Evolutionary conservation across 2,888 invertebrate species (phyloP), one percentile per base, ranked within the genome.

Genomic region (Thalpophila matura): DNA sequence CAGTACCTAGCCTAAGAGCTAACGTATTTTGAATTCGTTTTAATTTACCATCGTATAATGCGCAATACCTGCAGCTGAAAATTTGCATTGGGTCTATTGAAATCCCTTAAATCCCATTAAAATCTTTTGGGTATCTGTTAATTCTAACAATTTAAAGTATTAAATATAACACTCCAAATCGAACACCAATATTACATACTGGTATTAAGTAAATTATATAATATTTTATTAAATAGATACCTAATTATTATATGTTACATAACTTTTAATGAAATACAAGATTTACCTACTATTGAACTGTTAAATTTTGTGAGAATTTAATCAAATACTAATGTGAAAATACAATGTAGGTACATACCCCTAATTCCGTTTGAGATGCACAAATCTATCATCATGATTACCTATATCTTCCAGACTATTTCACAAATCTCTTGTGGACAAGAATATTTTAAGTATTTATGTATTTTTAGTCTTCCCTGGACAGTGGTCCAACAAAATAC

Each of bases 391-490:
- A 64, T 61, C 42, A 62, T 75, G 53, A 55, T 67, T 61, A n/a
- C n/a, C n/a, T n/a, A 55, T 69, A 76, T 70, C 72, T 77, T 79
- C 73, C 77, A 73, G 59, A 77, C 77, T 69, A 69, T 67, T 69
- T 77, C 69, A 79, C 78, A 74, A 82, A 79, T 64, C 71, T 80
- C 61, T 74, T 71, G 78, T 77, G 65, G 69, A 80, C 74, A 76
- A 67, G 60, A 61, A 69, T 75, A 77, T 72, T 79, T 80, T 75
- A 80, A 66, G 69, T 70, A 56, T 57, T 58, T 77, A 74, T 77
- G 53, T 72, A 55, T 79, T 70, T 84, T 83, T 83, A 79, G 88
- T 91, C 91, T 92, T 91, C 90, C 91, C 82, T 80, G 67, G 80
- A 79, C 81, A 79, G 83, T 86, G 77, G 86, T 88, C 83, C 83